Evolutionary conservation across 2,113 vertebrate genomes (phyloP).

Genomic region (Mustela lutreola): DNA sequence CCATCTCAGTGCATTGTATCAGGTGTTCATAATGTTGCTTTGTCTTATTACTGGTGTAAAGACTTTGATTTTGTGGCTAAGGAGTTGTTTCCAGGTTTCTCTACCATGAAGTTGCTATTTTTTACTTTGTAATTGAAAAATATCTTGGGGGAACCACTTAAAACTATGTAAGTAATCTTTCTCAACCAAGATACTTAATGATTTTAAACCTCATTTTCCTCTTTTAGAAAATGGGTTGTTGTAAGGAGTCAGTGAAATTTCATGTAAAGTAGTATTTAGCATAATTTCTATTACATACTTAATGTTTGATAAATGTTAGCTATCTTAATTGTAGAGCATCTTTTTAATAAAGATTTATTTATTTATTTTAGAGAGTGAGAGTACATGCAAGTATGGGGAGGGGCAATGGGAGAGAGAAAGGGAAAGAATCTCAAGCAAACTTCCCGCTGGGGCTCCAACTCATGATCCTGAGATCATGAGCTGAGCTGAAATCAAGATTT

Average conservation of each 20-base stretch:
- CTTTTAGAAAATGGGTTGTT: background rate
- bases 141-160: background rate
- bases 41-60: background rate
- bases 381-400: background rate
- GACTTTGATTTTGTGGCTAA: background rate
- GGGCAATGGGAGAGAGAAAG: background rate
- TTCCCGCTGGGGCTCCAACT: background rate
- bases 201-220: background rate
- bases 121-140: slow-evolving; percentile 11
- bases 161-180: background rate
- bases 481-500: background rate
- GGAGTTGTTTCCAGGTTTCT: background rate
- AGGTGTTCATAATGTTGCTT: background rate
- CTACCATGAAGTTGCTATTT: background rate
- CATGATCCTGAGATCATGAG: background rate
- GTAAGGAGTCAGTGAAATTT: slow-evolving; percentile 28
- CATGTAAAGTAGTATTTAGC: background rate
- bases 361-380: background rate
- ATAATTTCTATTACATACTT: background rate
- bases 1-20: background rate
- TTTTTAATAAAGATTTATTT: background rate
- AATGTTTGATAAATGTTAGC: background rate
- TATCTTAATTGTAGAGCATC: background rate
- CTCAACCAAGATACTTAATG: background rate
- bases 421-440: background rate